Base-by-base conservation (phyloP, 2,797 vertebrate species). In the Hyperoplus immaculatus region DNA sequence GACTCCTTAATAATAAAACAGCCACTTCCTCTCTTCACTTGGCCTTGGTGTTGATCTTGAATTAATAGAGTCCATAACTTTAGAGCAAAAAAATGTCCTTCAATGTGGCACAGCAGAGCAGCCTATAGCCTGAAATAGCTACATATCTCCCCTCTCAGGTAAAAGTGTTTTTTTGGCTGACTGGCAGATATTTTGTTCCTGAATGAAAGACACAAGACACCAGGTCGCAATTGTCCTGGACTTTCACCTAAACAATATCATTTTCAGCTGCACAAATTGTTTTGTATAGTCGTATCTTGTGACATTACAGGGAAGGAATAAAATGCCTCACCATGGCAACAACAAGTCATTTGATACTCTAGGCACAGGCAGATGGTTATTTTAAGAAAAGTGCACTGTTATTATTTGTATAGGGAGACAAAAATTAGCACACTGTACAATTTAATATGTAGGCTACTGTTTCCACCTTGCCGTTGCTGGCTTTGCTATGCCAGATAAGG, bases 1-100 rank as follows among this genome's bases (percentile, higher is more conserved):
- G 93, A 94, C 94, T 87, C 68, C 89, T 90, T 82, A 85, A 81
- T 76, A 86, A 87, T 86, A 89, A 86, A 91, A 89, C 72, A 82
- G 81, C 74, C 79, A 76, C 89, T 78, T 88, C 84, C 80, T 83
- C 84, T 82, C 75, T 83, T 84, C 77, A 39, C 80, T 80, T 55
- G 63, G 87, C 84, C 75, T 72, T 39, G 12, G 74, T 77, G 84
- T 80, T 87, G 79, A 82, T 88, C 78, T 83, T 81, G 70, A 87
- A 84, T 88, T 71, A 88, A 86, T 77, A 51, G 43, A n/a, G 74
- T n/a, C 60, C 29, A 53, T 77, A 83, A 87, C 70, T 91, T 84
- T 9, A 39, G 43, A n/a, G 53, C 87, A 80, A 81, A n/a, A 53
- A 87, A 82, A 81, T 49, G 69, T 63, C 69, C 36, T 91, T 85